Evolutionary conservation across 2,113 vertebrate species (phyloP).

Genomic region (Tragelaphus imberbis): DNA sequence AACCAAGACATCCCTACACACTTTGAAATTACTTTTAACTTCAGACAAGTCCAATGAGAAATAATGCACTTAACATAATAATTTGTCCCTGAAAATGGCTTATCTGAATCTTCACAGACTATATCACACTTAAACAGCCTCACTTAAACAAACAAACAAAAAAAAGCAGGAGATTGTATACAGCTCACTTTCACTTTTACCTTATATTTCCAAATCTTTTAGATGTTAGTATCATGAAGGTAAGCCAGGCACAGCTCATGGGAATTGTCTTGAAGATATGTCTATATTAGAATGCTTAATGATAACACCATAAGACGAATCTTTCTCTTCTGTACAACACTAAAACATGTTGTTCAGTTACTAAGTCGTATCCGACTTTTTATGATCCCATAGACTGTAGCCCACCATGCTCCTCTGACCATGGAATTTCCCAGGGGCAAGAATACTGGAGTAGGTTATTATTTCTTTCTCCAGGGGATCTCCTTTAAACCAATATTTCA

Average conservation of each 20-base stretch:
- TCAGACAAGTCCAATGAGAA: constrained; percentile 5
- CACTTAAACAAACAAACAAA: background rate
- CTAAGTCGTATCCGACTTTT: background rate
- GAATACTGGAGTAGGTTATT: background rate
- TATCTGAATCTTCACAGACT: background rate
- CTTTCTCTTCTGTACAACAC: background rate
- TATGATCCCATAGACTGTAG: background rate
- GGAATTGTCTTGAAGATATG: background rate
- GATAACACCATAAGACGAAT: background rate
- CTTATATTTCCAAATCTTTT: background rate
- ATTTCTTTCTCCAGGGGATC: background rate
- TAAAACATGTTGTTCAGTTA: background rate
- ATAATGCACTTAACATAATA: background rate
- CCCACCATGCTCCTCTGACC: background rate
- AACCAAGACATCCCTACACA: background rate
- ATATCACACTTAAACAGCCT: background rate
- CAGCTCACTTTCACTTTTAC: background rate
- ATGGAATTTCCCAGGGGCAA: background rate
- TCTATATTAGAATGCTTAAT: background rate
- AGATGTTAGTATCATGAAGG: background rate
- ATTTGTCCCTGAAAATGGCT: background rate
- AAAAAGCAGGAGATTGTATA: background rate
- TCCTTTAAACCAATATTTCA: background rate
- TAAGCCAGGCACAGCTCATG: background rate
- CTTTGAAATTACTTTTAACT: background rate